Evolutionary conservation across 2,113 vertebrate species (phyloP).

Genomic region (Motacilla tschutschensis): DNA sequence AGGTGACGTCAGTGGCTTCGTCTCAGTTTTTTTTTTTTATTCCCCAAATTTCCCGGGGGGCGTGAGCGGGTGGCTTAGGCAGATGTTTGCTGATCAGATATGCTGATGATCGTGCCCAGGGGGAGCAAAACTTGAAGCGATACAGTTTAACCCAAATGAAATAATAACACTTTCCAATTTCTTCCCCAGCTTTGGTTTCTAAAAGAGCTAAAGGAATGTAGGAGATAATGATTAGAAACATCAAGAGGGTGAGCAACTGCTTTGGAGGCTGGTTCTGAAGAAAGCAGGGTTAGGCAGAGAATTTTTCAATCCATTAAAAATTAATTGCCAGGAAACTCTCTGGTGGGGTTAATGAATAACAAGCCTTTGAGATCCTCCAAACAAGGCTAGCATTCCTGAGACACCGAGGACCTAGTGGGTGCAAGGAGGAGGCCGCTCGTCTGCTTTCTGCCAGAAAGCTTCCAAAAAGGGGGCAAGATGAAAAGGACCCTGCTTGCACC

Average conservation of each 20-base stretch:
- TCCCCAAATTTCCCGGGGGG: conserved; percentile 21
- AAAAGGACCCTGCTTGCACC: not conserved
- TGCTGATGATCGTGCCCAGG: conserved; percentile 39
- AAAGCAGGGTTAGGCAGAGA: not conserved
- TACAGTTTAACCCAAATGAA: conserved; percentile 59
- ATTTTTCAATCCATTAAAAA: conserved; percentile 43
- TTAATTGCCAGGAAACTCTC: conserved; percentile 40
- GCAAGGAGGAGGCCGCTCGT: not conserved
- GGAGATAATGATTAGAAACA: conserved; percentile 45
- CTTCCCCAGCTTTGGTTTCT: conserved; percentile 29
- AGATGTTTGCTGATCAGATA: conserved; percentile 58
- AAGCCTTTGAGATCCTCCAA: not conserved
- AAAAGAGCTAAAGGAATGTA: not conserved
- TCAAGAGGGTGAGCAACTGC: conserved; percentile 19
- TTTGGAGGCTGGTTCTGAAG: conserved; percentile 8
- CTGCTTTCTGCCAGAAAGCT: not conserved
- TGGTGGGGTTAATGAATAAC: conserved; percentile 4
- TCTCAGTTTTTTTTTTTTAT: not conserved
- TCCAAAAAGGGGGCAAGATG: not conserved
- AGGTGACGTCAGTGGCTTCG: not conserved
- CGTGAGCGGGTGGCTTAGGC: conserved; percentile 24
- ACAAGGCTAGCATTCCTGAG: not conserved
- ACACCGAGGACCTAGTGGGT: not conserved
- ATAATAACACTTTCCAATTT: conserved; percentile 51
- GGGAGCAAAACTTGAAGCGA: not conserved